Evolutionary conservation across 2,888 invertebrate genomes (phyloP).

Genomic region (Acronicta leporina): DNA sequence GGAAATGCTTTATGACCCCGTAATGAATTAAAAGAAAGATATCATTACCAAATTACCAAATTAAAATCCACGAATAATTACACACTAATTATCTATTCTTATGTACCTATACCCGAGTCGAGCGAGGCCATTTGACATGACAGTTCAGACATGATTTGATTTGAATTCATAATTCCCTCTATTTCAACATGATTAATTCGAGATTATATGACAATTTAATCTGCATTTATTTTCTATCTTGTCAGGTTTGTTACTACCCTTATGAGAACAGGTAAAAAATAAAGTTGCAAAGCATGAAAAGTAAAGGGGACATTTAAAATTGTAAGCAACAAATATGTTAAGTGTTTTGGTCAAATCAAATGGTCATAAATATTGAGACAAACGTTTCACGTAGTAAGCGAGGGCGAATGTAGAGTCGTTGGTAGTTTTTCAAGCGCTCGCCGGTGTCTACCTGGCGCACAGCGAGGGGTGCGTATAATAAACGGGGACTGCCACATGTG

Average conservation of each 20-base stretch:
- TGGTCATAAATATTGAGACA: slow-evolving; percentile 41
- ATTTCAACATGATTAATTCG: not conserved
- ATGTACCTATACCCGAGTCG: slow-evolving; percentile 13
- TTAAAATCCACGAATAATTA: slow-evolving; percentile 19
- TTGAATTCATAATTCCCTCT: slow-evolving; percentile 12
- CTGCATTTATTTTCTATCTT: slow-evolving; percentile 2
- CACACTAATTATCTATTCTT: slow-evolving; percentile 9
- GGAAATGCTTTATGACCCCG: slow-evolving; percentile 5
- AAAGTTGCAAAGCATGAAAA: not conserved
- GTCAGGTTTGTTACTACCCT: not conserved
- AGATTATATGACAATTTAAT: not conserved
- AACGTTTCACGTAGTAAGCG: slow-evolving; percentile 15
- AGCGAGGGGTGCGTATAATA: slow-evolving; percentile 70
- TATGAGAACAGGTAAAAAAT: not conserved
- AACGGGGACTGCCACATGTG: slow-evolving; percentile 69
- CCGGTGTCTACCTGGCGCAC: slow-evolving; percentile 69
- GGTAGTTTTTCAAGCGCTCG: slow-evolving; percentile 56
- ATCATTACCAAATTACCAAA: slow-evolving; percentile 22
- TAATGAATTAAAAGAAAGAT: slow-evolving; percentile 16
- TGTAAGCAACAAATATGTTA: slow-evolving; percentile 14
- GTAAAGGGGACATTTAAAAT: not conserved
- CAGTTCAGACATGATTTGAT: too few species aligned
- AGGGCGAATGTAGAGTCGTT: slow-evolving; percentile 32
- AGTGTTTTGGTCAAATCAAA: slow-evolving; percentile 29
- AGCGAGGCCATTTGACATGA: slow-evolving; percentile 11